phyloP scores from a whole-genome alignment of 2,113 vertebrate species.

The Colossoma macropomum region DNA sequence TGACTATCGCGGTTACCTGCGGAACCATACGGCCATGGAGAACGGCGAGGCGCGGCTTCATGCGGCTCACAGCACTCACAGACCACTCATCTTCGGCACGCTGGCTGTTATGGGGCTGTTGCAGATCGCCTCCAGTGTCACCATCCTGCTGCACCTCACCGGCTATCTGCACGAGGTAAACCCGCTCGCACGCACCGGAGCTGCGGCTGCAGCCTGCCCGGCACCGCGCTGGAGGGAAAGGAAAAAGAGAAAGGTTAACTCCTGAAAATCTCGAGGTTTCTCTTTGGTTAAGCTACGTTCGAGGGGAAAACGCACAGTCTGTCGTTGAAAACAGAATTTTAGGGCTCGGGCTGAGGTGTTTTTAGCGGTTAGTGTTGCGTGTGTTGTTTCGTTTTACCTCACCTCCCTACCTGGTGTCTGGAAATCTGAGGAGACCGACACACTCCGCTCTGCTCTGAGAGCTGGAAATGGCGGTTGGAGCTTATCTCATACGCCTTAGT shows the following conservation, averaged over 20 bases:
- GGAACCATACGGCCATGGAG: conserved; percentile 74
- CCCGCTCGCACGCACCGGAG: not conserved
- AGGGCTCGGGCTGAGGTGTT: not conserved
- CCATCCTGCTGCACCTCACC: conserved; percentile 90
- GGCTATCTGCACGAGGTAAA: conserved; percentile 86
- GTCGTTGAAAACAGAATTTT: not conserved
- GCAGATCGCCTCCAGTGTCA: conserved; percentile 93
- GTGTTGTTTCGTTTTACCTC: not conserved
- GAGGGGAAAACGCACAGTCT: not conserved
- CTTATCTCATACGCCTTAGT: conserved; percentile 20
- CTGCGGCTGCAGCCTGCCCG: not conserved
- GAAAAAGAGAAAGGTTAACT: not conserved
- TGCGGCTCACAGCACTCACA: conserved; percentile 72
- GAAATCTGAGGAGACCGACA: conserved; percentile 11
- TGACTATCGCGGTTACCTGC: conserved; percentile 77
- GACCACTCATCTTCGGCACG: conserved; percentile 81
- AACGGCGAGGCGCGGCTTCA: conserved; percentile 73
- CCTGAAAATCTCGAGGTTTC: not conserved
- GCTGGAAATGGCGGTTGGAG: conserved; percentile 49
- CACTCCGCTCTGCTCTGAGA: not conserved
- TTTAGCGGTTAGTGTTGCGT: not conserved
- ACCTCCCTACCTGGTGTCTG: conserved; percentile 22
- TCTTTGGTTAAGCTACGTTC: not conserved
- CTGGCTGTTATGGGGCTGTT: conserved; percentile 89
- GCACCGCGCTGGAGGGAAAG: not conserved